phyloP scores from a whole-genome alignment of 1,140 invertebrate genomes.

The Halesus radiatus region DNA sequence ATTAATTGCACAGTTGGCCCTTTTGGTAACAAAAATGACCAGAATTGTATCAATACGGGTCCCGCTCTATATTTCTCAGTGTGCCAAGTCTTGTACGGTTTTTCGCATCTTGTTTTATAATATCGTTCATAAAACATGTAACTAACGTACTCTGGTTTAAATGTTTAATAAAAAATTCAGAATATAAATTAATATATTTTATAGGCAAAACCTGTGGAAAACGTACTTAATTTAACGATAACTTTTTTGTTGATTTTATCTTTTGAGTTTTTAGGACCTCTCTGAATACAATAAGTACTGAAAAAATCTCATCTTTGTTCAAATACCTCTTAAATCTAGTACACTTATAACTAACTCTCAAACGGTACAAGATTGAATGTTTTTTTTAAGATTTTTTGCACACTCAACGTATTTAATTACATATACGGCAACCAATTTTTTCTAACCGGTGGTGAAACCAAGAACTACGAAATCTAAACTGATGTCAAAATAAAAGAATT shows the following conservation, averaged over 20 bases:
- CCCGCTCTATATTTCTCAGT: too few relatives aligned
- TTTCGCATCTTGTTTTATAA: too few relatives aligned
- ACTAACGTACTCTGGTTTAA: not conserved
- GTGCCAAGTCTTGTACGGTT: too few relatives aligned
- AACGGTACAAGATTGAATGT: not conserved
- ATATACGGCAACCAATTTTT: too few relatives aligned
- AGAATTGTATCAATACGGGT: too few relatives aligned
- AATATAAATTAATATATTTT: not conserved
- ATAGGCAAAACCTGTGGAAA: constrained; percentile 7
- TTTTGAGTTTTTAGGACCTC: too few relatives aligned
- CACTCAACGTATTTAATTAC: not conserved
- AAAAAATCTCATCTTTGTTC: not conserved
- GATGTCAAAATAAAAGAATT: too few relatives aligned
- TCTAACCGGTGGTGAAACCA: too few relatives aligned
- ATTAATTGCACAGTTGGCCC: too few relatives aligned
- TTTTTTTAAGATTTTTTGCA: not conserved
- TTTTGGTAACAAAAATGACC: too few relatives aligned
- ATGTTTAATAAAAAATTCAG: not conserved
- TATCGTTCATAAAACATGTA: not conserved
- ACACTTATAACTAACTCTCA: not conserved
- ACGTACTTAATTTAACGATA: constrained; percentile 10
- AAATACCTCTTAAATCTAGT: not conserved
- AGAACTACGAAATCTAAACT: too few relatives aligned
- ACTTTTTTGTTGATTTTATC: too few relatives aligned
- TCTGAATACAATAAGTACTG: not conserved